These are phyloP conservation scores for Grammomys dolichurus DNA, from an alignment of 2,113 vertebrate species.

Conservation along the genomic window DNA sequence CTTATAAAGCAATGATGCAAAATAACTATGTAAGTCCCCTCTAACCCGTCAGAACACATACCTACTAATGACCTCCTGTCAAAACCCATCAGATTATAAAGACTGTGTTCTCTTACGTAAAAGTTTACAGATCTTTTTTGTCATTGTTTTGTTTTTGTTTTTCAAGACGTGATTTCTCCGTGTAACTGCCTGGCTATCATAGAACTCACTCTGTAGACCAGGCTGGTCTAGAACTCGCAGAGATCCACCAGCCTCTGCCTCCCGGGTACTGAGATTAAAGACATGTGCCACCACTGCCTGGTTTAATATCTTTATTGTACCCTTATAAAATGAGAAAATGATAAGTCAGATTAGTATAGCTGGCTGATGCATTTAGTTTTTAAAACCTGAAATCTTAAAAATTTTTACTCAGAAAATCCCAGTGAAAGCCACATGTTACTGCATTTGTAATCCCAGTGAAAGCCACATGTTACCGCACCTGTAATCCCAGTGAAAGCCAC, in stretches of 20 bases:
- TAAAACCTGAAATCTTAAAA: background rate
- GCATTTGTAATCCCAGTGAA: too few species aligned
- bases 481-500: background rate
- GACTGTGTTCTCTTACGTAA: conserved; percentile 46
- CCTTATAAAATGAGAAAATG: conserved; percentile 15
- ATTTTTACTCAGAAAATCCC: conserved; percentile 42
- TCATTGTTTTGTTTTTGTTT: too few species aligned
- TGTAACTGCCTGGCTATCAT: too few species aligned
- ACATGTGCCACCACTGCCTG: too few species aligned
- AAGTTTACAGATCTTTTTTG: background rate
- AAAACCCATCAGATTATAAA: background rate
- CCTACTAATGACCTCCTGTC: background rate
- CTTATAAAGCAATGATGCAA: conserved; percentile 41
- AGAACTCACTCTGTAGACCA: too few species aligned
- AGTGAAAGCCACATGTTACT: background rate
- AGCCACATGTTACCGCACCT: background rate
- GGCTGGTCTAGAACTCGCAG: too few species aligned
- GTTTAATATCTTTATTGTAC: background rate
- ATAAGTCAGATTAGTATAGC: background rate
- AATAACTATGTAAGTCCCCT: conserved; percentile 25
- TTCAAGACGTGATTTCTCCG: too few species aligned
- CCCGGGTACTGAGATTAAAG: too few species aligned
- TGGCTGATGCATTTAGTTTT: background rate
- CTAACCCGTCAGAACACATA: background rate
- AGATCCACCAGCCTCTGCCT: too few species aligned